Percentiles rank a stretch among this genome's conserved stretches.
These are phyloP conservation scores for Myripristis jacobus DNA, from an alignment of 2,797 vertebrate genomes.

Conservation along the genomic window DNA sequence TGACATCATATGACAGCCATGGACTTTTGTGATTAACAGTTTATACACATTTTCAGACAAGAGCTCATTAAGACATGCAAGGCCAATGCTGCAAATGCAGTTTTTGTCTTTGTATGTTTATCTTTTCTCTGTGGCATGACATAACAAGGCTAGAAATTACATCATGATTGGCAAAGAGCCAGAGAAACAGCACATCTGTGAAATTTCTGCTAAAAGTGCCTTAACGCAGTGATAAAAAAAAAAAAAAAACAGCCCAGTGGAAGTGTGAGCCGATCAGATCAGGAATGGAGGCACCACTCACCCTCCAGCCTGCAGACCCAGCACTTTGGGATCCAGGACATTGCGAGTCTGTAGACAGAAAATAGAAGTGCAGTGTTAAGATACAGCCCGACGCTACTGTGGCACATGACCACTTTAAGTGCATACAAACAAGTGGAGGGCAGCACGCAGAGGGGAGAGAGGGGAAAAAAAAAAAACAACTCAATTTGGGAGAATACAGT, in stretches of 20 bases:
- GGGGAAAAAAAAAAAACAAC: slow-evolving; percentile 16
- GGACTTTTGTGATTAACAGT: not conserved
- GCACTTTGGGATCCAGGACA: slow-evolving; percentile 89
- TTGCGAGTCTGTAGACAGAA: slow-evolving; percentile 85
- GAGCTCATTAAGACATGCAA: not conserved
- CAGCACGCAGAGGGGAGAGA: slow-evolving; percentile 21
- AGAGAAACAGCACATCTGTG: slow-evolving; percentile 29
- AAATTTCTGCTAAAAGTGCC: slow-evolving; percentile 21
- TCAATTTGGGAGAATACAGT: slow-evolving; percentile 31
- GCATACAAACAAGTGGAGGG: slow-evolving; percentile 19
- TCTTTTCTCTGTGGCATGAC: slow-evolving; percentile 6
- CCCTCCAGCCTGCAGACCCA: slow-evolving; percentile 91
- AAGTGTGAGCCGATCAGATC: slow-evolving; percentile 49
- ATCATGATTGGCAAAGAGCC: slow-evolving; percentile 13
- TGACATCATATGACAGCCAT: not conserved
- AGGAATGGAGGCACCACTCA: slow-evolving; percentile 82
- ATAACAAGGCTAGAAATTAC: slow-evolving; percentile 11
- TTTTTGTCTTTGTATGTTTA: slow-evolving; percentile 10
- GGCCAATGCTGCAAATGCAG: slow-evolving; percentile 3
- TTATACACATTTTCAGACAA: not conserved
- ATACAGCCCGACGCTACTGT: slow-evolving; percentile 10
- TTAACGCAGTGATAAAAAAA: not conserved
- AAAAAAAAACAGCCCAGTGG: slow-evolving; percentile 28
- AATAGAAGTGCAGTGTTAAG: slow-evolving; percentile 54
- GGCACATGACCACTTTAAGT: not conserved